Percentiles rank a stretch among this genome's conserved stretches.
Conservation (phyloP, 2,113 vertebrate genomes). For the Hemicordylus capensis region DNA sequence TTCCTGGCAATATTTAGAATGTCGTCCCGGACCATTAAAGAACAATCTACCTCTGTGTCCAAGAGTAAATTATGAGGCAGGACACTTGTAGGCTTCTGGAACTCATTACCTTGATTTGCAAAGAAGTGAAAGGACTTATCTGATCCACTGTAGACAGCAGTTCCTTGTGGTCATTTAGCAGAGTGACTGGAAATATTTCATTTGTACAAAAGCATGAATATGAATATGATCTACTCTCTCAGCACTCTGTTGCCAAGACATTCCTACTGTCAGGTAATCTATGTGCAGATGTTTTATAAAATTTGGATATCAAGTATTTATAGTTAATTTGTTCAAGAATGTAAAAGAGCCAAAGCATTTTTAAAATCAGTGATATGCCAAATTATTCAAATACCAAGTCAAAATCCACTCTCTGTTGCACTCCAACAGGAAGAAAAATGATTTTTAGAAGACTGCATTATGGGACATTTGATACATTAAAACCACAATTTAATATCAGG, state of each 20-base stretch:
- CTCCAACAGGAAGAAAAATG: constrained; percentile 26
- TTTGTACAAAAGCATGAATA: constrained; percentile 7
- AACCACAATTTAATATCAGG: neutral
- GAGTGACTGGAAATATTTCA: neutral
- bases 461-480: constrained; percentile 3
- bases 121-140: neutral
- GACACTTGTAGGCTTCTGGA: neutral
- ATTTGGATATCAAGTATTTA: constrained; percentile 29
- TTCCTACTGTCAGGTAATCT: constrained; percentile 22
- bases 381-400: constrained; percentile 30
- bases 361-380: constrained; percentile 9
- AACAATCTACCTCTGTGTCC: constrained; percentile 2
- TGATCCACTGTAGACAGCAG: constrained; percentile 14
- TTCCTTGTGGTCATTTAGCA: neutral
- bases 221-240: neutral
- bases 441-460: constrained; percentile 16
- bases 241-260: constrained; percentile 8
- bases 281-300: constrained; percentile 4
- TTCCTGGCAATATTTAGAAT: constrained; percentile 1
- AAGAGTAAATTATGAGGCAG: constrained; percentile 13
- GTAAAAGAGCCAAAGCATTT: constrained; percentile 27
- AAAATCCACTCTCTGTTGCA: neutral
- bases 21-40: too few species aligned
- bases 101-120: constrained; percentile 28
- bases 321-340: constrained; percentile 40